Base-by-base conservation (phyloP, 2,113 vertebrate species). In the Microtus oregoni region DNA sequence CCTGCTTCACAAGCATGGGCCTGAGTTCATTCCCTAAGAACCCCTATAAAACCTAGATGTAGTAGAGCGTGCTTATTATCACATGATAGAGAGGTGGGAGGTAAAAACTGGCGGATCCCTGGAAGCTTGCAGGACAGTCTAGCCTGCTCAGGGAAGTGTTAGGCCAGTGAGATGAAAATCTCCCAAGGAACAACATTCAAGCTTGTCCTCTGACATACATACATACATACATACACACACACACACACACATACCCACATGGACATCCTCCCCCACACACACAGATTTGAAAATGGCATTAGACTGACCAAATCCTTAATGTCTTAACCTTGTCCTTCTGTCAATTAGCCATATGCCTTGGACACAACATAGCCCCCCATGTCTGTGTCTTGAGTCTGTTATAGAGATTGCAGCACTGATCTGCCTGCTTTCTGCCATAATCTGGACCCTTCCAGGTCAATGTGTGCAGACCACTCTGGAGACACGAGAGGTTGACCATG, bases 381-480 rank as follows among this genome's bases (percentile, higher is more conserved):
- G 11, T 7, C 30, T 35, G 32, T 75, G 70, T 90, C 65, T 75
- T 41, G 44, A 52, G 11, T 86, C 19, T 20, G 19, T 76, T 41
- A 3, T 11, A 28, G 28, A 65, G 47, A 24, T 22, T 12, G 35
- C 3, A 7, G 30, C 35, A 12, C 0, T 44, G 20, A 38, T 50
- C 76, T 41, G 65, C 32, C 52, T 38, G 44, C 35, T 28, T 92
- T 68, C 55, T 28, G 5, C 22, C 15, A 10, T 35, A 15, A 5
- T 1, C 0, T 67, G 22, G 41, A 17, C 72, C 65, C 0, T 1
- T 50, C 2, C 8, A 75, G 38, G 55, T 50, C 65, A 1, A 0
- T 1, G 72, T 85, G 72, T 24, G 26, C 61, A 41, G 1, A 72
- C 2, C 4, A 9, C 1, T 83, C 0, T 55, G 11, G 52, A 86